Evolutionary conservation across 2,888 invertebrate species (phyloP).

Genomic region (Monopis laevigella): DNA sequence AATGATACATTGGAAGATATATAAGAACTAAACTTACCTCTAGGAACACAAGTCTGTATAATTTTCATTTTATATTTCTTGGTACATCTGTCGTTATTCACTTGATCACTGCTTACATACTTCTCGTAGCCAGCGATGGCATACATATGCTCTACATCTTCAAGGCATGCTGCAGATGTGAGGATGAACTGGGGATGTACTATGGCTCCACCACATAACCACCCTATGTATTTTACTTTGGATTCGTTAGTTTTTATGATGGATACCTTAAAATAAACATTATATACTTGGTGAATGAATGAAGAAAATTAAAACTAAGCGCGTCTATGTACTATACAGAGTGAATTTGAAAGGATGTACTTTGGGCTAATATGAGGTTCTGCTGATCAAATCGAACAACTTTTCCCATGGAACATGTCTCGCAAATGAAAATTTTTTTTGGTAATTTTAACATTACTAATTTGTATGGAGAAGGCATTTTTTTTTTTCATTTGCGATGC

Average conservation of each 20-base stretch:
- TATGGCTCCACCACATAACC: constrained; percentile 22
- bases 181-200: constrained; percentile 18
- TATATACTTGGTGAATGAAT: too few relatives aligned
- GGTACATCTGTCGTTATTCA: constrained; percentile 27
- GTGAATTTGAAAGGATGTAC: too few relatives aligned
- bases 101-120: constrained; percentile 22
- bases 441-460: too few relatives aligned
- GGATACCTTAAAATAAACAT: constrained; percentile 7
- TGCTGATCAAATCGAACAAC: too few relatives aligned
- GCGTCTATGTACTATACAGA: too few relatives aligned
- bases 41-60: constrained; percentile 22
- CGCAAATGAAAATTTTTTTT: too few relatives aligned
- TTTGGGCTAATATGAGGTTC: too few relatives aligned
- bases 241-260: constrained; percentile 5
- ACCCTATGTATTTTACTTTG: constrained; percentile 15
- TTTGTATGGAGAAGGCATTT: too few relatives aligned
- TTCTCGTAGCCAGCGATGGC: constrained; percentile 26
- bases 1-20: too few relatives aligned
- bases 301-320: too few relatives aligned
- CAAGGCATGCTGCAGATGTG: constrained; percentile 23
- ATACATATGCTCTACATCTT: constrained; percentile 20
- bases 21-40: constrained; percentile 15
- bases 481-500: too few relatives aligned
- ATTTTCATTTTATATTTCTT: constrained; percentile 29
- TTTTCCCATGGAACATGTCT: too few relatives aligned